Conservation (phyloP, 1,140 invertebrate species). For the Scylla paramamosain region DNA sequence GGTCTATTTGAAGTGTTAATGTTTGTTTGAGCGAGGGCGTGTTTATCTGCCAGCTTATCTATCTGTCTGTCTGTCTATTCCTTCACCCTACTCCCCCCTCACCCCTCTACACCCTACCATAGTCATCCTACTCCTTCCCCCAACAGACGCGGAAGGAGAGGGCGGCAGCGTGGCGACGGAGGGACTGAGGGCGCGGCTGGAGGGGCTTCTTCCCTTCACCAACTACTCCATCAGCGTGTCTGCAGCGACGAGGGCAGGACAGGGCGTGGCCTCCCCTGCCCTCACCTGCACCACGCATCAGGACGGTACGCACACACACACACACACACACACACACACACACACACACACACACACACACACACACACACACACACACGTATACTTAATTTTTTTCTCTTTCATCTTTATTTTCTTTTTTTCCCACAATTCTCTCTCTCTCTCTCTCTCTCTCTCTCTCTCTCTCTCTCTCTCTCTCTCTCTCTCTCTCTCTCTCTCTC, state of each 20-base stretch:
- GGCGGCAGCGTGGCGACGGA: constrained; percentile 14
- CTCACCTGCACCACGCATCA: constrained; percentile 80
- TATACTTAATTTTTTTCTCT: not conserved
- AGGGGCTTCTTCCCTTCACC: constrained; percentile 80
- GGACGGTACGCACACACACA: constrained; percentile 79
- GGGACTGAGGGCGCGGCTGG: constrained; percentile 78
- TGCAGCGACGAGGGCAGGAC: constrained; percentile 81
- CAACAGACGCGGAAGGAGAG: not conserved
- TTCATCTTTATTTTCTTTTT: not conserved
- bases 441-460: too few species aligned
- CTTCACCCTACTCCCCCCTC: too few species aligned
- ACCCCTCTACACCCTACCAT: too few species aligned
- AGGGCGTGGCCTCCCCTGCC: constrained; percentile 80
- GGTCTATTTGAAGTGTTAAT: too few species aligned
- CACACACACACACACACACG: too few species aligned
- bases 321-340: too few species aligned
- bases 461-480: not conserved
- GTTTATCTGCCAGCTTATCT: too few species aligned
- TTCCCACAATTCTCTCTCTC: not conserved
- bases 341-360: too few species aligned
- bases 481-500: not conserved
- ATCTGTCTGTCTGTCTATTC: too few species aligned
- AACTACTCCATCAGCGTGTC: constrained; percentile 82
- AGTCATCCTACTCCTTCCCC: too few species aligned
- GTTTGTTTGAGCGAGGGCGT: too few species aligned